These are phyloP conservation scores for Agrypnus murinus DNA, from an alignment of 2,888 invertebrate species.

Conservation along the genomic window DNA sequence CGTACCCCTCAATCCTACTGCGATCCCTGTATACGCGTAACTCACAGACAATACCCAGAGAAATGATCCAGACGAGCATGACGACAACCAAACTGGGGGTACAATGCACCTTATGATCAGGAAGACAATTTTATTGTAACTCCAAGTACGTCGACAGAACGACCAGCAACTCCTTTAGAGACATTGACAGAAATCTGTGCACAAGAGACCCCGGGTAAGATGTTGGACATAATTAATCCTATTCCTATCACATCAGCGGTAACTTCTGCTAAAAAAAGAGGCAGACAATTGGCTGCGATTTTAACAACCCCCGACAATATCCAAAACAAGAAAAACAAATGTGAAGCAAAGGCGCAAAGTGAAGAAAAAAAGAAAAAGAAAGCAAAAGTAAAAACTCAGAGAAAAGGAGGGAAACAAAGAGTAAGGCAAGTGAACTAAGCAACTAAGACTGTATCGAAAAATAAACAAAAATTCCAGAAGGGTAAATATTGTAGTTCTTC, in stretches of 20 bases:
- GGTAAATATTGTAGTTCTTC: too few relatives aligned
- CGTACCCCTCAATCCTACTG: conserved; percentile 52
- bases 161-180: neutral
- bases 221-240: neutral
- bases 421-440: too few relatives aligned
- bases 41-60: too few relatives aligned
- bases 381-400: too few relatives aligned
- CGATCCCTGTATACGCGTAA: conserved; percentile 58
- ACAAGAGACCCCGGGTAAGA: conserved; percentile 21
- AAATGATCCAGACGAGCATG: too few relatives aligned
- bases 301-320: too few relatives aligned
- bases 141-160: too few relatives aligned
- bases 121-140: too few relatives aligned
- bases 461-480: conserved; percentile 17
- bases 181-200: too few relatives aligned
- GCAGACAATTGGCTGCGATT: neutral
- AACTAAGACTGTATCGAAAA: conserved; percentile 29
- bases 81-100: neutral
- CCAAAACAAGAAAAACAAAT: too few relatives aligned
- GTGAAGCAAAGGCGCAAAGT: conserved; percentile 6
- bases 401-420: conserved; percentile 41
- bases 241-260: neutral
- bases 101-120: neutral
- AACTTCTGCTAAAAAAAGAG: neutral
- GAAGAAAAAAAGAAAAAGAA: conserved; percentile 12